Percentiles rank a stretch among this genome's conserved stretches.
These are phyloP conservation scores for Hybognathus amarus DNA, from an alignment of 2,797 vertebrate species.

Conservation along the genomic window DNA sequence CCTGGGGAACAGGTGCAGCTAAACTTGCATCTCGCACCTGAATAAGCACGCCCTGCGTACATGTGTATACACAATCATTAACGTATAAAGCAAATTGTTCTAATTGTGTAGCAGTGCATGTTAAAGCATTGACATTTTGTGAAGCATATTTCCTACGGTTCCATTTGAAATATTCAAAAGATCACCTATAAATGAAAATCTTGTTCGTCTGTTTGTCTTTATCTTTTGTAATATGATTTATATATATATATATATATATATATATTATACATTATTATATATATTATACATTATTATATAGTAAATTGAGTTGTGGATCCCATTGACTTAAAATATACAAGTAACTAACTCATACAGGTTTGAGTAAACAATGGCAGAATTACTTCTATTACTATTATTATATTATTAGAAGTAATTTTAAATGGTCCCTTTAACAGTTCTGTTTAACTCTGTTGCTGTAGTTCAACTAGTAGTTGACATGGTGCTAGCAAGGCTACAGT, in stretches of 20 bases:
- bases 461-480: background rate
- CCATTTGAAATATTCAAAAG: background rate
- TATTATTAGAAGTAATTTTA: too few species aligned
- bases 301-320: background rate
- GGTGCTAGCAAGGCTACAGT: background rate
- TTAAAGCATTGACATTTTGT: background rate
- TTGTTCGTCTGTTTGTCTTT: background rate
- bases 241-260: too few species aligned
- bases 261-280: too few species aligned
- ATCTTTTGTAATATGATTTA: background rate
- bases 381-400: too few species aligned
- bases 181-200: background rate
- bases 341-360: background rate
- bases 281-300: too few species aligned
- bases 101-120: conserved; percentile 34
- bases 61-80: conserved; percentile 29
- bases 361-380: too few species aligned
- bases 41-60: conserved; percentile 35
- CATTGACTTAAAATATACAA: background rate
- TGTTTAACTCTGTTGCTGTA: background rate
- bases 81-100: conserved; percentile 11
- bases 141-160: background rate
- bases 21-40: conserved; percentile 54
- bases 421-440: background rate
- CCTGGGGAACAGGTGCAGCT: conserved; percentile 60